Percentiles rank a stretch among this genome's conserved stretches.
Conservation (phyloP, 30 jellyfish, hydroid and myxozoan genomes). For the Pelagia noctiluca region DNA sequence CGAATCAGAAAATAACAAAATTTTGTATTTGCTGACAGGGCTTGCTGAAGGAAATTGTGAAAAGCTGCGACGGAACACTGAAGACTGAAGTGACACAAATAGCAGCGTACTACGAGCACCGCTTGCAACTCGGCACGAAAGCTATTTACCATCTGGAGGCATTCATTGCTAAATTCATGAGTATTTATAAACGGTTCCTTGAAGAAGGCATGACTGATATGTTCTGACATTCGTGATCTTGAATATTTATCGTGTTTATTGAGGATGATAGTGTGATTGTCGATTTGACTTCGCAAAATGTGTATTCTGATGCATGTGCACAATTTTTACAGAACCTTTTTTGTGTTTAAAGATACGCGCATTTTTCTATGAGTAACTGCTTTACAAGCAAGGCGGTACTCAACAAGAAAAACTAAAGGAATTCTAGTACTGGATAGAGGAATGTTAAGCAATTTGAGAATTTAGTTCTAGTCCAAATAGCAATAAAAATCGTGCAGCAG, state of each 20-base stretch:
- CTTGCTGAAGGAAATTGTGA: conserved; percentile 73
- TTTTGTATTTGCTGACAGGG: conserved; percentile 64
- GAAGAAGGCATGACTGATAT: conserved; percentile 97
- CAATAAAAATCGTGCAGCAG: too few species aligned
- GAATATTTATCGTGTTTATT: not conserved
- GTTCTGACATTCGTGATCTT: conserved; percentile 48
- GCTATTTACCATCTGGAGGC: conserved; percentile 98
- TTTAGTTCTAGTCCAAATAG: too few species aligned
- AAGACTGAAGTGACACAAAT: conserved; percentile 89
- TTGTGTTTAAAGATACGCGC: too few species aligned
- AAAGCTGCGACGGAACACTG: conserved; percentile 92
- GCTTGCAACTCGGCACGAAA: conserved; percentile 94
- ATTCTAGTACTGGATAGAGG: too few species aligned
- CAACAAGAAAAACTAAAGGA: too few species aligned
- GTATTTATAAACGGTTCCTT: conserved; percentile 86
- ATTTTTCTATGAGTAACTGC: too few species aligned
- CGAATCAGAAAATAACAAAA: too few species aligned
- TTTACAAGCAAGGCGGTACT: too few species aligned
- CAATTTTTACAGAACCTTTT: too few species aligned
- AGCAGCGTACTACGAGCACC: conserved; percentile 96
- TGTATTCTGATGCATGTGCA: not conserved
- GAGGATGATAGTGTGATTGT: not conserved
- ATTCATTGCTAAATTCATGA: conserved; percentile 97
- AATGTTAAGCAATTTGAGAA: too few species aligned
- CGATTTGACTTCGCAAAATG: not conserved